These are phyloP conservation scores for Alethe diademata DNA, from an alignment of 2,113 vertebrate genomes.

Conservation along the genomic window DNA sequence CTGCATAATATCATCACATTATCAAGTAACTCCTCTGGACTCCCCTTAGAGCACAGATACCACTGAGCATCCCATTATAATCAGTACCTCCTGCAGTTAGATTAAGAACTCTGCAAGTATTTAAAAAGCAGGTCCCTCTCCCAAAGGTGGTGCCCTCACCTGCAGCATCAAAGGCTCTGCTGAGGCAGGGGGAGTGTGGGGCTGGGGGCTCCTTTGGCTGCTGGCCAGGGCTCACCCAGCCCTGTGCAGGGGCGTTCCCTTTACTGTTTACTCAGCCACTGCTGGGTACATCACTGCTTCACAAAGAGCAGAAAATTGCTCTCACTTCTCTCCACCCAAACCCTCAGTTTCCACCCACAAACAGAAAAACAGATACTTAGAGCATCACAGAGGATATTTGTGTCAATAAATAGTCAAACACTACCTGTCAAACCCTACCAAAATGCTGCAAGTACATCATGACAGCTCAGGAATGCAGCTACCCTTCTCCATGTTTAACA, in stretches of 20 bases:
- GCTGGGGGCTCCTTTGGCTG: not conserved
- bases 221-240: not conserved
- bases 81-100: not conserved
- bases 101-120: not conserved
- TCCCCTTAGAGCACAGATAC: not conserved
- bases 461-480: not conserved
- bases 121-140: not conserved
- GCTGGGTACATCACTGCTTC: not conserved
- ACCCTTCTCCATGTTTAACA: not conserved
- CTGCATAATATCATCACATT: not conserved
- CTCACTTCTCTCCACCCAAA: not conserved
- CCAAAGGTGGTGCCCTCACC: not conserved
- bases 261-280: not conserved
- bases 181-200: not conserved
- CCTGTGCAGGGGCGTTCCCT: not conserved
- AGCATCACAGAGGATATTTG: not conserved
- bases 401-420: not conserved
- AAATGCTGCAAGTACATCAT: not conserved
- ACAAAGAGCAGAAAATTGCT: not conserved
- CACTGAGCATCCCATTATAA: not conserved
- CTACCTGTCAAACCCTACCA: not conserved
- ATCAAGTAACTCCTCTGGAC: not conserved
- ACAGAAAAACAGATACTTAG: not conserved
- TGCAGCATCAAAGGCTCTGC: not conserved
- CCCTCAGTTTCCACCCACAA: not conserved